phyloP scores from a whole-genome alignment of 2,797 vertebrate genomes.

The Sciaenops ocellatus region DNA sequence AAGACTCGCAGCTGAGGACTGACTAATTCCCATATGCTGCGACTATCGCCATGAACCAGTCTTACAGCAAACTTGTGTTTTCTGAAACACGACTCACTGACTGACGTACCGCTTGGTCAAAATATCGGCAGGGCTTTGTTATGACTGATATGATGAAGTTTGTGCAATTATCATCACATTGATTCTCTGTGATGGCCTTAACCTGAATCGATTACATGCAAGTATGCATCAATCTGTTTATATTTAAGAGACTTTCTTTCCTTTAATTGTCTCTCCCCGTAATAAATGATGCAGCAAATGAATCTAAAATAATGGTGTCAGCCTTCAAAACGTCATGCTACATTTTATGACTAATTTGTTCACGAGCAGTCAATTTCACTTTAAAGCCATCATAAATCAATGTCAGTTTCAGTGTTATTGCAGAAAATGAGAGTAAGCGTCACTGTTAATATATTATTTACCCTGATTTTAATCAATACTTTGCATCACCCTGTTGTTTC shows the following conservation, averaged over 20 bases:
- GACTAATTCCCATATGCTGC: slow-evolving; percentile 25
- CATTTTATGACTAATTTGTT: slow-evolving; percentile 11
- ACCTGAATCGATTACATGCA: slow-evolving; percentile 48
- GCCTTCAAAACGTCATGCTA: slow-evolving; percentile 28
- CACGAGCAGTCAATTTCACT: background rate
- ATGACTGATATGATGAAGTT: slow-evolving; percentile 27
- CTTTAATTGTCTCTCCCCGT: slow-evolving; percentile 47
- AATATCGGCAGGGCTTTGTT: background rate
- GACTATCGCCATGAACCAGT: slow-evolving; percentile 8
- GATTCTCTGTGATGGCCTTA: slow-evolving; percentile 46
- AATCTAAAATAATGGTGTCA: slow-evolving; percentile 43
- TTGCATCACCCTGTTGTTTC: background rate
- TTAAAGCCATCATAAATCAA: slow-evolving; percentile 14
- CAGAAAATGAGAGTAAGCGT: background rate
- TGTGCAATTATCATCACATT: slow-evolving; percentile 39
- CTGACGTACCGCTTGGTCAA: background rate
- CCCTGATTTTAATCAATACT: slow-evolving; percentile 14
- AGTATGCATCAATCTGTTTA: slow-evolving; percentile 44
- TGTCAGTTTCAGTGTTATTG: background rate
- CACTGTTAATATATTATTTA: background rate
- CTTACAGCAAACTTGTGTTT: slow-evolving; percentile 13
- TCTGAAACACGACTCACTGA: background rate
- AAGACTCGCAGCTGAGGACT: slow-evolving; percentile 25
- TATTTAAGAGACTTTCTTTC: slow-evolving; percentile 22
- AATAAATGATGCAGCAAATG: slow-evolving; percentile 39